phyloP scores from a whole-genome alignment of 2,888 invertebrate species.

The Lapara coniferarum region DNA sequence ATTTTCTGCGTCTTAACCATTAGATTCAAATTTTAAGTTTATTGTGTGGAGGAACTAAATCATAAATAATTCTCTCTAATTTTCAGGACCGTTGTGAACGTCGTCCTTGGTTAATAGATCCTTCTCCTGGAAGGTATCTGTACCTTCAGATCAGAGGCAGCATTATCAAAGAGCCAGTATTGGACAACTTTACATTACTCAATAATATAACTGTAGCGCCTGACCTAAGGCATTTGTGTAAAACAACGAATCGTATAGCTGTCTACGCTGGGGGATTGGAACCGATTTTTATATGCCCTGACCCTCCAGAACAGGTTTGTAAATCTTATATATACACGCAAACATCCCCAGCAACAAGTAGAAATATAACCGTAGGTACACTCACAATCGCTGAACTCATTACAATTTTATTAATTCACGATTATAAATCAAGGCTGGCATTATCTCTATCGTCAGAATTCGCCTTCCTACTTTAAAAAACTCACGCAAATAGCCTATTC shows the following conservation, averaged over 20 bases:
- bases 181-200: conserved; percentile 79
- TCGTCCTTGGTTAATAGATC: conserved; percentile 92
- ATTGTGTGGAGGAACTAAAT: no score
- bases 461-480: no score
- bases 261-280: conserved; percentile 88
- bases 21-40: no score
- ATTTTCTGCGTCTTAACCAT: no score
- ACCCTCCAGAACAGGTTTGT: conserved; percentile 63
- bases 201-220: conserved; percentile 84
- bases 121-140: conserved; percentile 88
- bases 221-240: conserved; percentile 85
- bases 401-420: no score
- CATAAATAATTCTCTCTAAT: background rate
- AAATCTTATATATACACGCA: background rate
- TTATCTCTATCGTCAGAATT: no score
- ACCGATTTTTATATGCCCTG: conserved; percentile 85
- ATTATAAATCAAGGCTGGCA: no score
- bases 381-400: no score
- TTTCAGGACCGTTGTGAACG: conserved; percentile 90
- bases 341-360: no score
- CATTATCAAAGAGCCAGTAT: conserved; percentile 75
- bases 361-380: no score
- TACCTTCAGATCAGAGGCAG: conserved; percentile 90
- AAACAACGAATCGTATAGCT: conserved; percentile 90
- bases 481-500: no score